Base-by-base conservation (phyloP, 2,888 invertebrate genomes). In the Ctena decussata region DNA sequence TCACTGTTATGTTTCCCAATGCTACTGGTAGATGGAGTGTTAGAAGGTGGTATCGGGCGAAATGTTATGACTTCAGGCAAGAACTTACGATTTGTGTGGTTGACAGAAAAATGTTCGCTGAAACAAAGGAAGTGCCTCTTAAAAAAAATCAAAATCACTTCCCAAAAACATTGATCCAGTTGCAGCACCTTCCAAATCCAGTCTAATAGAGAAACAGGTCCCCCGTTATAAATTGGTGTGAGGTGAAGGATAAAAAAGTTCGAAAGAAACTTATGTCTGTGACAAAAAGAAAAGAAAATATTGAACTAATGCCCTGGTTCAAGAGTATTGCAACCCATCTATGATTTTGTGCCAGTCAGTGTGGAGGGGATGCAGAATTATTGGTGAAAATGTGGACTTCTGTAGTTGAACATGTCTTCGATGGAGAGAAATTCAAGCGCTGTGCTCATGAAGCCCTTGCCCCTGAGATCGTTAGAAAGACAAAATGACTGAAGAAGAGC, bases 401-500 rank as follows among this genome's bases (percentile, higher is more conserved):
- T 35, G 35, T 41, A 24, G 24, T 49, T 60, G 57, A 35, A n/a
- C 75, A 75, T 60, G 75, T n/a, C 32, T n/a, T n/a, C n/a, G n/a
- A n/a, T n/a, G n/a, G n/a, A n/a, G n/a, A n/a, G n/a, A n/a, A n/a
- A n/a, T n/a, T 75, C 57, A 24, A 37, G 21, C 8, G 70, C 32
- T 15, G 80, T 65, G 73, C 37, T 2, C 80, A 80, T 39, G 18
- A 49, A n/a, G 12, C 39, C 11, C n/a, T 60, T 21, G 53, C 69
- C 6, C 35, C 32, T 44, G 35, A 41, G 32, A 60, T 57, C 6
- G 21, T 30, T 21, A 30, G 30, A 37, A 57, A 46, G 32, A 77
- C 30, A 30, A 77, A 77, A 41, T 78, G 78, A 71, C 37, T 74
- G 71, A 73, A 53, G 27, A 27, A 72, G 21, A 73, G 79, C 8